Percentiles rank a stretch among this genome's conserved stretches.
Conservation (phyloP, 2,888 invertebrate genomes). For the Acronicta psi region DNA sequence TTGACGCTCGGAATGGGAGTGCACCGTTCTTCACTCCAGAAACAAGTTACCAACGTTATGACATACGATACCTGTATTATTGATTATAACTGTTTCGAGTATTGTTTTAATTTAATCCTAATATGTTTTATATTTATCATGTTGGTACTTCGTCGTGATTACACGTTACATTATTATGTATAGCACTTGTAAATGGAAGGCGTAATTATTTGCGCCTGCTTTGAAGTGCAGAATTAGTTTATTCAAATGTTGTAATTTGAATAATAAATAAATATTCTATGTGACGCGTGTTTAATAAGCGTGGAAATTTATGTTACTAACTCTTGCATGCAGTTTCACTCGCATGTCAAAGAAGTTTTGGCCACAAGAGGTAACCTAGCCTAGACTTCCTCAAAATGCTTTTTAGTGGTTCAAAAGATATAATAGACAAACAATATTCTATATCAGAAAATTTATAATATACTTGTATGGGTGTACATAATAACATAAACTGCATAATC, state of each 20-base stretch:
- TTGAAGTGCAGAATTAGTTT: constrained; percentile 6
- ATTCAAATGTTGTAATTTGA: constrained; percentile 12
- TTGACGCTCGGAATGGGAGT: constrained; percentile 43
- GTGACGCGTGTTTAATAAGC: constrained; percentile 1
- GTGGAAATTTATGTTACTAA: too few relatives aligned
- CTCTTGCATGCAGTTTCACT: too few relatives aligned
- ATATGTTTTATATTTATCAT: constrained; percentile 20
- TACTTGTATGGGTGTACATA: background rate
- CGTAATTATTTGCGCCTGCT: constrained; percentile 22
- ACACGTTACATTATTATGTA: constrained; percentile 20
- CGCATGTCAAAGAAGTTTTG: too few relatives aligned
- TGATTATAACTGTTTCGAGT: constrained; percentile 6
- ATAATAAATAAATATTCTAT: constrained; percentile 16
- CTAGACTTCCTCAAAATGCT: too few relatives aligned
- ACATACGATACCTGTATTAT: constrained; percentile 23
- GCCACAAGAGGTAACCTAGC: too few relatives aligned
- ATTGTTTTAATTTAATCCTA: constrained; percentile 16
- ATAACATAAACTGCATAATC: constrained; percentile 3
- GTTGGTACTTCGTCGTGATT: constrained; percentile 27
- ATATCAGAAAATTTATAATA: too few relatives aligned
- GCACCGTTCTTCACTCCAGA: constrained; percentile 44
- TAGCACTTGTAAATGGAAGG: constrained; percentile 18
- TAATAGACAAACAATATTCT: too few relatives aligned
- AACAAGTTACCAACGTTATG: constrained; percentile 8
- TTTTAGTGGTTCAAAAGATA: too few relatives aligned